Evolutionary conservation across 2,113 vertebrate genomes (phyloP), one percentile per base, ranked within the genome.

Genomic region (Phylloscopus whistleri): DNA sequence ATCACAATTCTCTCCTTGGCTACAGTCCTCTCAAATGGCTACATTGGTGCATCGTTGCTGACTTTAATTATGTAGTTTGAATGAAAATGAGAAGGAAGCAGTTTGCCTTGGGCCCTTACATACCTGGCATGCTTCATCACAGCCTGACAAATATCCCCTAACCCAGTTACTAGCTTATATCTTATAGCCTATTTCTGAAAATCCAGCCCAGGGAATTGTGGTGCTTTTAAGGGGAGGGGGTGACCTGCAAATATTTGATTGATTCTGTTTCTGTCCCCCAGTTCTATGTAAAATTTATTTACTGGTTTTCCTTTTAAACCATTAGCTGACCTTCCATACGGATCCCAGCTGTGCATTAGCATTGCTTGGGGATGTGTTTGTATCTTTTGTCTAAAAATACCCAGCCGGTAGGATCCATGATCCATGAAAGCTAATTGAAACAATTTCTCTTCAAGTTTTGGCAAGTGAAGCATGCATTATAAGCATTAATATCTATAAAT

Each of bases 341-440:
- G 97, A 97, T 98, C 97, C 97, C 98, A 98, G 97, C 97, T 98
- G 98, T 97, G 97, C 97, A 97, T 98, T 98, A 97, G 96, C 97
- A 97, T 98, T 97, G 98, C 98, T 98, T 96, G 97, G 97, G 98
- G 98, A 98, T 98, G 97, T 97, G 97, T 98, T 98, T 98, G 97
- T 98, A 96, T 98, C 98, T 98, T 98, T 98, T 98, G 97, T 98
- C 98, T 98, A 98, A 98, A 98, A 98, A 98, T 98, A 98, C 95
- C 97, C 97, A 97, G 97, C 97, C 93, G 84, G 97, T 97, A 98
- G 97, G 95, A 98, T 98, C 98, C 96, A 96, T 98, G 98, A 98
- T 98, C 98, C 98, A 98, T 98, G 98, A 98, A 98, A 98, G 98
- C 97, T 98, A 98, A 98, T 98, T 98, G 98, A 98, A 98, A 98